A percentile compares a stretch with the other conserved stretches of the same genome.
These are phyloP conservation scores for Erethizon dorsatum DNA, from an alignment of 2,797 vertebrate genomes.

Conservation along the genomic window DNA sequence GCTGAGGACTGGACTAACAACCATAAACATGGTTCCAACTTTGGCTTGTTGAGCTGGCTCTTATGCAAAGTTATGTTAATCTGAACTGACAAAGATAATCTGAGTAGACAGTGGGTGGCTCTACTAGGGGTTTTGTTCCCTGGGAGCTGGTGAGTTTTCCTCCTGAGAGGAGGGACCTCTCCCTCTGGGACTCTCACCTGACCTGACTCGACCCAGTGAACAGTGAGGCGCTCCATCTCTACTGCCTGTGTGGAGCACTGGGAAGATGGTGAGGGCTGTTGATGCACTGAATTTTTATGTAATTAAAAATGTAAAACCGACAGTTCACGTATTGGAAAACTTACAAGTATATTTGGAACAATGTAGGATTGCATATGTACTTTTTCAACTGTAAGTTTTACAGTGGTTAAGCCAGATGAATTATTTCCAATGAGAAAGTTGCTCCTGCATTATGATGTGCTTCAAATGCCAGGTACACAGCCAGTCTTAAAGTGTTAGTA, in stretches of 20 bases:
- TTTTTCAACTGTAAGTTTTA: slow-evolving; percentile 1
- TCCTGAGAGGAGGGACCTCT: background rate
- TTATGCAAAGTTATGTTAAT: background rate
- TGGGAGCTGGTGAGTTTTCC: background rate
- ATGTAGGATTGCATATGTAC: background rate
- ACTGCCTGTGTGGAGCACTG: background rate
- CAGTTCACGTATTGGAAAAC: background rate
- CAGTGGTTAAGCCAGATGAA: background rate
- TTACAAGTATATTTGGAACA: background rate
- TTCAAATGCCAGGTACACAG: background rate
- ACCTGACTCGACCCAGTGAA: background rate
- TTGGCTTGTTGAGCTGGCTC: background rate
- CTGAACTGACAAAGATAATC: background rate
- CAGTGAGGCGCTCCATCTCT: background rate
- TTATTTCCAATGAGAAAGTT: slow-evolving; percentile 38
- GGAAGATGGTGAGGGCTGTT: background rate
- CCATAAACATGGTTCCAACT: background rate
- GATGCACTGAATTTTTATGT: background rate
- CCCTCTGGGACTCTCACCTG: background rate
- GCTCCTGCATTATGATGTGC: background rate
- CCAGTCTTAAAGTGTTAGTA: background rate
- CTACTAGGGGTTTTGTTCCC: background rate
- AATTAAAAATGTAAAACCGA: background rate
- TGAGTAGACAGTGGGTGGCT: background rate
- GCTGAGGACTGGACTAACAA: background rate